Base-by-base conservation (phyloP, 2,888 invertebrate genomes). In the Sisyra terminalis region DNA sequence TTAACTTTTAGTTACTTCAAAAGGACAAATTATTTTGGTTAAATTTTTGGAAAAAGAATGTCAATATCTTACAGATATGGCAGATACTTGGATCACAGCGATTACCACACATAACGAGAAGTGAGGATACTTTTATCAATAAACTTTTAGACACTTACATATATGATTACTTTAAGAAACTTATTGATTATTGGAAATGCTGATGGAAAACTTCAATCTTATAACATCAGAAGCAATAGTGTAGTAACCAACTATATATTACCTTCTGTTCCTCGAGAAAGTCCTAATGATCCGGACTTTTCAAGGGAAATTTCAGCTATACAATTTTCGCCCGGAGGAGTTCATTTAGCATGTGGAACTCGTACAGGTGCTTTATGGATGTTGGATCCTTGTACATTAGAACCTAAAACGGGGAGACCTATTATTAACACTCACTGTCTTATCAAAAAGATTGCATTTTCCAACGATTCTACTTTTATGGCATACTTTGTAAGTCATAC, bases 291-390 rank as follows among this genome's bases (percentile, higher is more conserved):
- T n/a, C 3, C 10, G n/a, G 18, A 37, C 17, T n/a, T 15, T 18
- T 8, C 37, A 8, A 37, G 7, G 2, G 11, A 37, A 15, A 37
- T 37, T 11, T 11, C 16, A 37, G 37, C 16, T 9, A 15, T 18
- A 13, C 14, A 35, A 35, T 35, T 13, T 6, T 35, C 35, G 14
- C 15, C 35, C 16, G 35, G 16, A 72, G 74, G 71, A 34, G 49
- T 69, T 24, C 69, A 70, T 53, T 59, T 79, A 14, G 69, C 67
- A 1, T 71, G 74, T 50, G 78, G 75, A 0, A 53, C 71, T 48
- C 63, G 65, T 44, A 72, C 69, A 37, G 78, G 79, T 1, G 61
- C 66, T 45, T 42, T 79, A 17, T 59, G 74, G 59, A 66, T 77
- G 48, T 52, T 78, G 29, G 69, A 77, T 51, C 71, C 76, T 0